phyloP scores from a whole-genome alignment of 2,797 vertebrate genomes.

The Lacerta bilineata region DNA sequence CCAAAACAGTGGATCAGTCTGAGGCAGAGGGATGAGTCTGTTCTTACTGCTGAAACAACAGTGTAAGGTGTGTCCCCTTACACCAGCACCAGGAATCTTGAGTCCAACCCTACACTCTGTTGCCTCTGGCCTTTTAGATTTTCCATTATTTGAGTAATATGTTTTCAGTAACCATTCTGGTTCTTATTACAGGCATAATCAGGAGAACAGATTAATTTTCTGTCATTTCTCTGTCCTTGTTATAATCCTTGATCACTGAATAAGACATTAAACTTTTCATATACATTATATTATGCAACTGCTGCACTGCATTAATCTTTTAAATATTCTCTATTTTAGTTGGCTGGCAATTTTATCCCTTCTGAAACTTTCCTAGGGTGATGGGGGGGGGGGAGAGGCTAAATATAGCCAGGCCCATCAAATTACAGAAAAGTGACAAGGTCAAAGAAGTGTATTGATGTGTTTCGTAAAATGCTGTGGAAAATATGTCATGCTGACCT shows the following conservation, averaged over 20 bases:
- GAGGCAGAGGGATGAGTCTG: neutral
- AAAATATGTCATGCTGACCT: neutral
- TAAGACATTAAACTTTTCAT: conserved; percentile 65
- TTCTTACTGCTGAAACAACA: neutral
- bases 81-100: neutral
- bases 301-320: conserved; percentile 63
- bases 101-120: neutral
- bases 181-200: conserved; percentile 39
- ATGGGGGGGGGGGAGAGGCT: conserved; percentile 37
- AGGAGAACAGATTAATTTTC: conserved; percentile 55
- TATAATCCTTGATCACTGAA: conserved; percentile 48
- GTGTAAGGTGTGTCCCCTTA: neutral
- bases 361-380: conserved; percentile 40
- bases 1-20: neutral
- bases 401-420: conserved; percentile 27
- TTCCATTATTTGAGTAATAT: conserved; percentile 31
- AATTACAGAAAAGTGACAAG: conserved; percentile 36
- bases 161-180: neutral
- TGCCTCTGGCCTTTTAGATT: neutral
- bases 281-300: conserved; percentile 56
- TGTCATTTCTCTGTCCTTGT: conserved; percentile 53
- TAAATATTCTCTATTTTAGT: conserved; percentile 51
- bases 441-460: conserved; percentile 28
- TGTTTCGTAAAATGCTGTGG: neutral
- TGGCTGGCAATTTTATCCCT: conserved; percentile 39